A percentile compares a stretch with the other conserved stretches of the same genome.
These are phyloP conservation scores for Drosophila antonietae DNA, from an alignment of 2,888 invertebrate species.

Conservation along the genomic window DNA sequence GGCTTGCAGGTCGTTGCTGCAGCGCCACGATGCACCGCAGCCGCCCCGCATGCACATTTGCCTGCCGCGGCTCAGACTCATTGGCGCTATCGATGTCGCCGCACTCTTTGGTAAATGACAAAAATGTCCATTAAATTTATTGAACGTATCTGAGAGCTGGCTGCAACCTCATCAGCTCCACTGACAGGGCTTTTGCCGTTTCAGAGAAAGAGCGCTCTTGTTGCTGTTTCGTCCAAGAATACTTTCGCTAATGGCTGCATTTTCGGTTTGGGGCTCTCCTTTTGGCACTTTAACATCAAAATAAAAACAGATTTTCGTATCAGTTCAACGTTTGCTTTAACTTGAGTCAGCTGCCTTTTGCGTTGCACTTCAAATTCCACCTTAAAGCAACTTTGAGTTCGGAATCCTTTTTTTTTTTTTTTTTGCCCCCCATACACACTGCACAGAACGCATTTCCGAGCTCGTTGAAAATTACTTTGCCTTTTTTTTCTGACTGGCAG, in stretches of 20 bases:
- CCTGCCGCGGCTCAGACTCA: constrained; percentile 33
- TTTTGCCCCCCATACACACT: neutral
- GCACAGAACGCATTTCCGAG: constrained; percentile 17
- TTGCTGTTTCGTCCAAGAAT: constrained; percentile 15
- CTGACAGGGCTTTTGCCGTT: constrained; percentile 3
- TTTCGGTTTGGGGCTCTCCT: constrained; percentile 13
- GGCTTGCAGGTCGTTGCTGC: constrained; percentile 2
- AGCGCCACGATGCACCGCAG: neutral
- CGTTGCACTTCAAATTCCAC: constrained; percentile 16
- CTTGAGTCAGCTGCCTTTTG: neutral
- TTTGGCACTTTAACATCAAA: constrained; percentile 15
- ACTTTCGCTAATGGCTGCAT: constrained; percentile 40
- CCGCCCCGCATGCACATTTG: neutral
- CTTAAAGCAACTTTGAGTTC: constrained; percentile 4
- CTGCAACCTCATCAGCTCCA: constrained; percentile 16
- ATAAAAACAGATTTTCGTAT: constrained; percentile 18
- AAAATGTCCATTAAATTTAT: constrained; percentile 69
- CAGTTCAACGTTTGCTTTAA: constrained; percentile 8
- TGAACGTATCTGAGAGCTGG: constrained; percentile 26
- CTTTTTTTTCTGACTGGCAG: constrained; percentile 11
- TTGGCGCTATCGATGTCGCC: constrained; percentile 54
- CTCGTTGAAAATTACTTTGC: neutral
- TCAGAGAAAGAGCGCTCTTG: neutral
- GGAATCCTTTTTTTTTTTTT: neutral
- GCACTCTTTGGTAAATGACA: constrained; percentile 56